phyloP scores from a whole-genome alignment of 2,888 invertebrate genomes.

The Zaprionus obscuricornis region DNA sequence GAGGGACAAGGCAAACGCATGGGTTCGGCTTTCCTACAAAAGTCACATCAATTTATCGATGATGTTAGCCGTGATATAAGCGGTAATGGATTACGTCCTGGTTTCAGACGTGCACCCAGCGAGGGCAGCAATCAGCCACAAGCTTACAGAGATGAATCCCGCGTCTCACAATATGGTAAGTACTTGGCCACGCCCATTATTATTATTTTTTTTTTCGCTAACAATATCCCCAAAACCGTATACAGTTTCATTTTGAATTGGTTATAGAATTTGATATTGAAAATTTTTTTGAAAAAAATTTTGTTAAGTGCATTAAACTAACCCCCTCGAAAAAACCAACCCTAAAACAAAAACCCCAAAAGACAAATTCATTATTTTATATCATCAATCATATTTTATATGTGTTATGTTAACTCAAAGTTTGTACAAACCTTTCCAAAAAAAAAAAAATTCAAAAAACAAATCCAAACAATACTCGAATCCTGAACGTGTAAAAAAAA shows the following conservation, averaged over 20 bases:
- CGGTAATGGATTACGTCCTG: constrained; percentile 73
- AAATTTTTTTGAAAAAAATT: constrained; percentile 45
- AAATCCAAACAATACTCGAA: constrained; percentile 16
- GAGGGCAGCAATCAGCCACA: constrained; percentile 85
- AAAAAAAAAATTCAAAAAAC: constrained; percentile 12
- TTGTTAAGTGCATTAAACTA: constrained; percentile 51
- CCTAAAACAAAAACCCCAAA: constrained; percentile 5
- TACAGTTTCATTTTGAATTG: constrained; percentile 51
- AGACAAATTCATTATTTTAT: too few relatives aligned
- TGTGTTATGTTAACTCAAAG: constrained; percentile 40
- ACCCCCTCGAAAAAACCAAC: constrained; percentile 25
- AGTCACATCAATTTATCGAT: constrained; percentile 87
- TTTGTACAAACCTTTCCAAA: constrained; percentile 35
- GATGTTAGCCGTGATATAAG: constrained; percentile 87
- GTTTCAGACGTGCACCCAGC: constrained; percentile 82
- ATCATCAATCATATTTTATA: too few relatives aligned
- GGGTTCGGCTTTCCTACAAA: constrained; percentile 88
- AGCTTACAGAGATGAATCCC: constrained; percentile 88
- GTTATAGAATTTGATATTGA: constrained; percentile 38
- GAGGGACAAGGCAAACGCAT: constrained; percentile 87
- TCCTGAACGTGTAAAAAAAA: constrained; percentile 1
- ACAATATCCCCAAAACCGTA: constrained; percentile 16
- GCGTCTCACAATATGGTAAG: constrained; percentile 89
- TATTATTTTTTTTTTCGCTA: too few relatives aligned
- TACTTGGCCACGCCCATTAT: constrained; percentile 27